Conservation (phyloP, 2,888 invertebrate species). For the Junonia oenone region DNA sequence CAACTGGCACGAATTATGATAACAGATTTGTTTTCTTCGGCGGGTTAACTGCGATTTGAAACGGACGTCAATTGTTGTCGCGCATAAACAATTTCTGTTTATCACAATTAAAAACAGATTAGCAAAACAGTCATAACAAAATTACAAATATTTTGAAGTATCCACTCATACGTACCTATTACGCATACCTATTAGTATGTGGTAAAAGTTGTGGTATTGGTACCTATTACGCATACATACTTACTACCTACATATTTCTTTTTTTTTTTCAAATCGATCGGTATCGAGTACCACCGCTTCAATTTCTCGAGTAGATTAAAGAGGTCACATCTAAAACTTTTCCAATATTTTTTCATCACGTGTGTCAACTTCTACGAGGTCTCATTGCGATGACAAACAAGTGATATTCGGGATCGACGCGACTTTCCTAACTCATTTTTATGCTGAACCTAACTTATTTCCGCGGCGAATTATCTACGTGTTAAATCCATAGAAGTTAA, state of each 20-base stretch:
- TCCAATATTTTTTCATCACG: conserved; percentile 71
- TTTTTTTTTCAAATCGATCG: background rate
- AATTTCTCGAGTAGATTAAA: conserved; percentile 22
- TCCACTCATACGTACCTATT: too few relatives aligned
- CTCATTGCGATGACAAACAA: conserved; percentile 63
- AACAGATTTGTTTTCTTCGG: background rate
- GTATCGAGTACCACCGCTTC: background rate
- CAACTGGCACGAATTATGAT: background rate
- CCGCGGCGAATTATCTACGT: background rate
- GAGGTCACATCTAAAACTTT: conserved; percentile 53
- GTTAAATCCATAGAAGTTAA: conserved; percentile 40
- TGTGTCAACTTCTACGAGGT: conserved; percentile 54
- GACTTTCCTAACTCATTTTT: conserved; percentile 40
- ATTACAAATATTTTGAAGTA: background rate
- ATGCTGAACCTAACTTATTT: background rate
- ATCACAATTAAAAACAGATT: background rate
- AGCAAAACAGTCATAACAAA: background rate
- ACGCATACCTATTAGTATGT: too few relatives aligned
- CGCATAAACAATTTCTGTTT: background rate
- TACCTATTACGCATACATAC: background rate
- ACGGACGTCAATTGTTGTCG: background rate
- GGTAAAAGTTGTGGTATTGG: too few relatives aligned
- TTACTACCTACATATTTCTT: background rate
- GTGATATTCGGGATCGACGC: conserved; percentile 57
- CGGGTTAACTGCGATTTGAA: background rate